Evolutionary conservation across 1,140 invertebrate genomes (phyloP), one percentile per base, ranked within the genome.

Genomic region (Monochamus saltuarius): DNA sequence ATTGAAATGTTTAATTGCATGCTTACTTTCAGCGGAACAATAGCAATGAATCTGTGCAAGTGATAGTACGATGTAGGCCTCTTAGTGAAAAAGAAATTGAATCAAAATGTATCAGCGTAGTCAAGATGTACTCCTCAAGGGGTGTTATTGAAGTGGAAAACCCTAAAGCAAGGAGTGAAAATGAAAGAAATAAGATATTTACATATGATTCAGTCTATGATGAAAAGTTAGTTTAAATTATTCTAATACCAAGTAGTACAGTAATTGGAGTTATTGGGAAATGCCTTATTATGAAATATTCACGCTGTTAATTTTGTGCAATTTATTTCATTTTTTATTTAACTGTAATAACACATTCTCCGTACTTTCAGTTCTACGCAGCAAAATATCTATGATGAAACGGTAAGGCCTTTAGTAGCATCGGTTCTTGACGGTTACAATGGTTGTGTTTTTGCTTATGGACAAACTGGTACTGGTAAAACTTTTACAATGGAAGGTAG

Each of bases 371-470:
- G 83, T 70, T 91, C 95, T 1, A 88, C 87, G 56, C 97, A 99
- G 77, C 87, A 91, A 67, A 92, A 94, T 61, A 79, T 99, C 1
- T 99, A 99, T 79, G 93, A 98, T 78, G 95, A 98, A 77, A 89
- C 89, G 58, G 94, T 98, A 29, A 85, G 92, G 36, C 94, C 95
- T 0, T 77, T 99, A 61, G 95, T 99, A n/a, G 89, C 95, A 61
- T 96, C 94, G 8, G 96, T 99, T 1, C 81, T 99, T 17, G 91
- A 90, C 70, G 95, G 95, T 6, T 98, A 96, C 78, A 98, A 98
- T 78, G 94, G 94, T 11, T 98, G 95, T 61, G 95, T 98, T 56
- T 97, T 98, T 80, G 95, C 95, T 0, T 98, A 98, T 77, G 95
- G 95, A 0, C 95, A 97, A 78, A 97, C 94, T 0, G 75, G 75